Evolutionary conservation across 2,113 vertebrate genomes (phyloP).

Genomic region (Garra rufa): DNA sequence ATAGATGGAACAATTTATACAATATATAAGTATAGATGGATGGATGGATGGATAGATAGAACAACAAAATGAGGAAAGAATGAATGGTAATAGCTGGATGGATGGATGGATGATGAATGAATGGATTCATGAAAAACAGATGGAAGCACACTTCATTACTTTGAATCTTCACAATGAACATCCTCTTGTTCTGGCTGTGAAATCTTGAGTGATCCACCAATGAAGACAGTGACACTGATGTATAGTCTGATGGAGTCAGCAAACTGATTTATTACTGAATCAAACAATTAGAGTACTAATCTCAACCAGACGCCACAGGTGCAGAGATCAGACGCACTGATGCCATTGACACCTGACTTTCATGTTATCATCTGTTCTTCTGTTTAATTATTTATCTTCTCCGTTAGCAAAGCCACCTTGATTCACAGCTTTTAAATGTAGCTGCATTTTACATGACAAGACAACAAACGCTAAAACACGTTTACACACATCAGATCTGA

Average conservation of each 20-base stretch:
- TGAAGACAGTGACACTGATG: not conserved
- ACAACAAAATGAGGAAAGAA: no score
- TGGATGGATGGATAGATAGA: not conserved
- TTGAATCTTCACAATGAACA: not conserved
- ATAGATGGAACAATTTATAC: no score
- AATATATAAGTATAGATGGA: no score
- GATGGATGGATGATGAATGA: not conserved
- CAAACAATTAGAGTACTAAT: not conserved
- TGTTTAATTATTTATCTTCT: slow-evolving; percentile 26
- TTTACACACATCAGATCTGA: slow-evolving; percentile 40
- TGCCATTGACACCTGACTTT: slow-evolving; percentile 31
- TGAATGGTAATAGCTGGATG: not conserved
- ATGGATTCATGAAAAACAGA: not conserved
- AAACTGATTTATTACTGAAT: not conserved
- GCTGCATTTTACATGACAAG: slow-evolving; percentile 38
- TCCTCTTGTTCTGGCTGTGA: not conserved
- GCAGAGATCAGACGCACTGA: not conserved
- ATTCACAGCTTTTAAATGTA: slow-evolving; percentile 2
- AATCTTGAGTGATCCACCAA: not conserved
- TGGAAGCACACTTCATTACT: not conserved
- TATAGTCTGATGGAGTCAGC: not conserved
- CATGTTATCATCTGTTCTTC: not conserved
- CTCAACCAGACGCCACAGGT: not conserved
- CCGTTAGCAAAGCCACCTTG: not conserved
- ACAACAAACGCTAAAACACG: slow-evolving; percentile 41